Evolutionary conservation across 2,797 vertebrate genomes (phyloP).

Genomic region (Ispidina picta): DNA sequence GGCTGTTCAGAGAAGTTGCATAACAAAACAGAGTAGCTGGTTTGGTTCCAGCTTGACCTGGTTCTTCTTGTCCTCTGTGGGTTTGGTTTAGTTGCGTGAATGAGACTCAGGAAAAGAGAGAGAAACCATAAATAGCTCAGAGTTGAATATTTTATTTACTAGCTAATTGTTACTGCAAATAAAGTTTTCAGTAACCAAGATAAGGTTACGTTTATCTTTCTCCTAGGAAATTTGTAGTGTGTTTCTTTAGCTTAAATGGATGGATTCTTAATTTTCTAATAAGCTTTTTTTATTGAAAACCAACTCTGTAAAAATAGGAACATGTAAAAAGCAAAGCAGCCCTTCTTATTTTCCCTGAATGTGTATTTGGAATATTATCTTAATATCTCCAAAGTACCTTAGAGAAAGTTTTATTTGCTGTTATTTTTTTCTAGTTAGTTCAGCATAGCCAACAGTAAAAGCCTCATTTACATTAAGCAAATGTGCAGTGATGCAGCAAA

Average conservation of each 20-base stretch:
- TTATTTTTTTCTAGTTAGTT: slow-evolving; percentile 1
- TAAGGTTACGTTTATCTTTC: background rate
- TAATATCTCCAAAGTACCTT: background rate
- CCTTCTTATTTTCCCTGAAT: background rate
- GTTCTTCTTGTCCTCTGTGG: background rate
- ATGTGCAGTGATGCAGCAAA: slow-evolving; percentile 59
- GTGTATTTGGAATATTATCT: background rate
- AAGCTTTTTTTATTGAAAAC: background rate
- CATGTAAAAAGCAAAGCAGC: background rate
- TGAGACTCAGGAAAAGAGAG: background rate
- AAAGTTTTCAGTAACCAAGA: background rate
- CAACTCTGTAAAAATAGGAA: background rate
- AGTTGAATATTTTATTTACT: background rate
- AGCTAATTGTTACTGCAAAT: background rate
- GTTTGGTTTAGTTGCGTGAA: background rate
- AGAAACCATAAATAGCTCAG: background rate
- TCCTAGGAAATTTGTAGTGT: background rate
- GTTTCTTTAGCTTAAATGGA: background rate
- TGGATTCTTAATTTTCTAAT: background rate
- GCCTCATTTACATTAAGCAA: slow-evolving; percentile 56
- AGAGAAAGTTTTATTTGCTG: background rate
- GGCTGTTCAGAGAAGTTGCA: background rate
- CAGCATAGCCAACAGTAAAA: slow-evolving; percentile 32
- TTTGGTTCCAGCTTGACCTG: background rate
- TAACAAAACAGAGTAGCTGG: background rate